A percentile compares a stretch with the other conserved stretches of the same genome.
Conservation (phyloP, 2,888 invertebrate species). For the Uloborus plumipes region DNA sequence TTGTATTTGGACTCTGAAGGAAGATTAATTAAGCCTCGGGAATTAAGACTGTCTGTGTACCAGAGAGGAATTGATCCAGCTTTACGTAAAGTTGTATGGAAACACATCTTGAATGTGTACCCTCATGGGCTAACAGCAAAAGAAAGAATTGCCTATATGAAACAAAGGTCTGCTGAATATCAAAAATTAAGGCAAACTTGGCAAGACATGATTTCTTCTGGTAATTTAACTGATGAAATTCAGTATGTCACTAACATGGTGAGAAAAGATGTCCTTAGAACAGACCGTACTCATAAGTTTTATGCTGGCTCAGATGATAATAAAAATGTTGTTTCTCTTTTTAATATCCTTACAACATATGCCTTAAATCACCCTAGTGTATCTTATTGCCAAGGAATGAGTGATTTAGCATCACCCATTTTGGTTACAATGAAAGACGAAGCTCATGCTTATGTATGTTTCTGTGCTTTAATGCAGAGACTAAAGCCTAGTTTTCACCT, state of each 20-base stretch:
- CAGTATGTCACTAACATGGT: conserved; percentile 95
- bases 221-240: conserved; percentile 77
- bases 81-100: conserved; percentile 90
- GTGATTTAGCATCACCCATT: conserved; percentile 94
- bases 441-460: conserved; percentile 95
- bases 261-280: conserved; percentile 94
- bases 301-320: conserved; percentile 96
- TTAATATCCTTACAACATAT: conserved; percentile 96
- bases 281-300: conserved; percentile 92
- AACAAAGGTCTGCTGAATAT: conserved; percentile 90
- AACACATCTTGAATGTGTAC: conserved; percentile 96
- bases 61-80: conserved; percentile 94
- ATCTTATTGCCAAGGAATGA: conserved; percentile 98
- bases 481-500: conserved; percentile 90
- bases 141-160: conserved; percentile 95
- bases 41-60: conserved; percentile 90
- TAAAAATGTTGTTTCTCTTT: conserved; percentile 92
- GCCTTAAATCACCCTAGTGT: conserved; percentile 95
- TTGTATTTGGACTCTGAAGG: conserved; percentile 91
- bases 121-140: conserved; percentile 92
- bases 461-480: conserved; percentile 94
- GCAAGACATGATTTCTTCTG: conserved; percentile 77
- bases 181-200: conserved; percentile 84
- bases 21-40: conserved; percentile 85
- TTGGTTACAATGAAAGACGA: conserved; percentile 97